Evolutionary conservation across 1,140 invertebrate species (phyloP), one percentile per base, ranked within the genome.

Genomic region (Papilio polyxenes): DNA sequence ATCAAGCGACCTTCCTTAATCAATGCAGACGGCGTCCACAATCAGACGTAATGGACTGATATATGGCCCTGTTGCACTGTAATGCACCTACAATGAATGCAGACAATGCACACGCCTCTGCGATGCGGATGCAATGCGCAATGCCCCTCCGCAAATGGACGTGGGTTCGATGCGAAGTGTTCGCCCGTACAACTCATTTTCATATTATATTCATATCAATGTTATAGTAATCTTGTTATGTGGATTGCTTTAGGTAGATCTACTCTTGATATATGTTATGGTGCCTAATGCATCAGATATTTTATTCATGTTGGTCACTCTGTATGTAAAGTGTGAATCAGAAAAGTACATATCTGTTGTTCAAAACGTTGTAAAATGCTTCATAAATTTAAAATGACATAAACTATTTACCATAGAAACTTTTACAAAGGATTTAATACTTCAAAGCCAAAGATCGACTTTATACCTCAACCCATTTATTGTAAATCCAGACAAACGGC

Each of bases 31-130:
- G 85, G 80, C 88, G 89, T 93, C 86, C 86, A 86, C 91, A 93
- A 92, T 92, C 89, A 92, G 86, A 72, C 86, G 87, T 92, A 93
- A 93, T 93, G 80, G 89, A 75, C 86, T 91, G 89, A 93, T 91
- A 85, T 90, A 92, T 83, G 84, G 82, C 78, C 56, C 80, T 85
- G 85, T 81, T 75, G 80, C 83, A 86, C 83, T 83, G 82, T 82
- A 82, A 84, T 82, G 83, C 83, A 85, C 82, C 44, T 59, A 76
- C 62, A 69, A 77, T 82, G 82, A 82, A 79, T 84, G 81, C 82
- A 84, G 75, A 83, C 83, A 88, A 84, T 86, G 87, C 82, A 85
- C 59, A 65, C 78, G 78, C 56, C 78, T 80, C 56, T 84, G 86
- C 84, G 83, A 89, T 88, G 87, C 89, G 89, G 88, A 91, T 90